Conservation (phyloP, 2,113 vertebrate genomes). For the Symphodus melops region DNA sequence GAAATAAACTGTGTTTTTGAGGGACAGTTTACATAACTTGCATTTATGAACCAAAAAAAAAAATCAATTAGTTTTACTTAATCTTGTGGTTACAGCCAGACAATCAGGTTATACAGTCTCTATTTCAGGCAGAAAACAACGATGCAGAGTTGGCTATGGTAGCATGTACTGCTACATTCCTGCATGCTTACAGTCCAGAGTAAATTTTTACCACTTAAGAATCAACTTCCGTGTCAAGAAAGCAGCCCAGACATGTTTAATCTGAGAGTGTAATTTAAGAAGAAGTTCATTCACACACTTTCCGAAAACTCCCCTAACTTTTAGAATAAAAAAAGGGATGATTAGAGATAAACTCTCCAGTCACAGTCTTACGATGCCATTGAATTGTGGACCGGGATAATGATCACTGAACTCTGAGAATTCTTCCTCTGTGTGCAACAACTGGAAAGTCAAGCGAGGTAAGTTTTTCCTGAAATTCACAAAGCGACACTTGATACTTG, state of each 20-base stretch:
- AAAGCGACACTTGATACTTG: conserved; percentile 16
- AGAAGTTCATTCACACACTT: not conserved
- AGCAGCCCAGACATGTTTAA: too few relatives aligned
- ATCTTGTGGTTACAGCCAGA: too few relatives aligned
- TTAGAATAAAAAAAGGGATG: conserved; percentile 5
- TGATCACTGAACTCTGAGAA: conserved; percentile 20
- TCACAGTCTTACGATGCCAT: conserved; percentile 3
- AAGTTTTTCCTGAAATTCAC: conserved; percentile 24
- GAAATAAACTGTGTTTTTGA: not conserved
- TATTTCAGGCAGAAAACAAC: too few relatives aligned
- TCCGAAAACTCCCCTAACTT: conserved; percentile 2
- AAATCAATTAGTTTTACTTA: not conserved
- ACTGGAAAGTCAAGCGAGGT: conserved; percentile 11
- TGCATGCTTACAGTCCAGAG: too few relatives aligned
- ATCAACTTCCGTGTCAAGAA: too few relatives aligned
- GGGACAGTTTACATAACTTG: not conserved
- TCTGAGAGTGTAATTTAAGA: not conserved
- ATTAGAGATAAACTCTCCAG: conserved; percentile 13
- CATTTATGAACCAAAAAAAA: not conserved
- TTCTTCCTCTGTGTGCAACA: conserved; percentile 8
- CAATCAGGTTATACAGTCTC: too few relatives aligned
- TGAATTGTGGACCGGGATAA: conserved; percentile 42
- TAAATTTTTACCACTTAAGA: too few relatives aligned
- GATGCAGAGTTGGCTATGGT: too few relatives aligned
- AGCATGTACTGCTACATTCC: too few relatives aligned